Evolutionary conservation across 1,140 invertebrate species (phyloP).

Genomic region (Mercenaria mercenaria): DNA sequence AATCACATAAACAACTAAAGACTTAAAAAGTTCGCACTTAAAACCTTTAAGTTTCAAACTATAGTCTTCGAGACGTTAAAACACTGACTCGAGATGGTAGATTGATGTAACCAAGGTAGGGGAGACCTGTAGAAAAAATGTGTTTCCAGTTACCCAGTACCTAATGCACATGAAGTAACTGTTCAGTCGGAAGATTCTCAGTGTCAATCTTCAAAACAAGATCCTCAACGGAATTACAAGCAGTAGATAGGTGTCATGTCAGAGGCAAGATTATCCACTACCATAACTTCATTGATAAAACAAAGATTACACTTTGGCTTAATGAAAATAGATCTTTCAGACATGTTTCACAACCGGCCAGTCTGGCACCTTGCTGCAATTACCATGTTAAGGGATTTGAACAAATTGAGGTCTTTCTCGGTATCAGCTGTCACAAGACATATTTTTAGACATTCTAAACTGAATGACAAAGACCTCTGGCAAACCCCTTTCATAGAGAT

Average conservation of each 20-base stretch:
- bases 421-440: too few relatives aligned
- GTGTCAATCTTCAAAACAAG: neutral
- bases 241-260: neutral
- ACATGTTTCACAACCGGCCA: neutral
- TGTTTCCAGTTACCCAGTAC: neutral
- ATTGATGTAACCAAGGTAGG: conserved; percentile 21
- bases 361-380: neutral
- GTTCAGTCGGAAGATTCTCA: neutral
- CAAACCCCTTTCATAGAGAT: neutral
- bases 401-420: too few relatives aligned
- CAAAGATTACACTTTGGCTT: neutral
- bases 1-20: conserved; percentile 40
- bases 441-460: too few relatives aligned
- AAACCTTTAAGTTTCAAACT: conserved; percentile 58
- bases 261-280: neutral
- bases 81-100: conserved; percentile 80
- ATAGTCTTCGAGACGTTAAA: conserved; percentile 80
- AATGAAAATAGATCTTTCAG: neutral
- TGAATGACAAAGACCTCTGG: too few relatives aligned
- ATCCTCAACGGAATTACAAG: neutral
- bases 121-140: conserved; percentile 7
- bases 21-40: conserved; percentile 52
- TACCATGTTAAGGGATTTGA: neutral
- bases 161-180: too few relatives aligned
- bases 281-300: neutral